Percentiles rank a stretch among this genome's conserved stretches.
phyloP scores from a whole-genome alignment of 2,888 invertebrate genomes.

The Odontocerum albicorne region DNA sequence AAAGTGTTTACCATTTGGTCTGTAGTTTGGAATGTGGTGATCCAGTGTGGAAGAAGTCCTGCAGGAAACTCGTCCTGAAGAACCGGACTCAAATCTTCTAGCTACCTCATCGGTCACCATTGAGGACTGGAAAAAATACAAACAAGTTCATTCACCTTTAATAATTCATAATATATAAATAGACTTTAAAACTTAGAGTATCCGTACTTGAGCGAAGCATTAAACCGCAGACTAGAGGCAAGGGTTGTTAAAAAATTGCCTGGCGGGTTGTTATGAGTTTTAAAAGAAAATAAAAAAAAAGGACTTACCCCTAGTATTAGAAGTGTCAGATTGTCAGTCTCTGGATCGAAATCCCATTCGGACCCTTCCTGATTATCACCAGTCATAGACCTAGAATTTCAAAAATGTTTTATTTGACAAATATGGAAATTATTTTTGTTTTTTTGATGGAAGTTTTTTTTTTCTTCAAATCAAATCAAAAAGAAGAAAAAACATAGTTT shows the following conservation, averaged over 20 bases:
- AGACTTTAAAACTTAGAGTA: too few species aligned
- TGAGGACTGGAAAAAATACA: slow-evolving; percentile 38
- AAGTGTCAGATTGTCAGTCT: slow-evolving; percentile 78
- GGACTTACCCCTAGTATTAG: slow-evolving; percentile 74
- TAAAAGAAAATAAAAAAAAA: not conserved
- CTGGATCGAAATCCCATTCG: slow-evolving; percentile 62
- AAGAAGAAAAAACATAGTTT: too few species aligned
- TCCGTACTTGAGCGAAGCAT: too few species aligned
- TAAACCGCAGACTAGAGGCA: too few species aligned
- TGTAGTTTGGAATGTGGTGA: slow-evolving; percentile 62
- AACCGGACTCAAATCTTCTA: slow-evolving; percentile 28
- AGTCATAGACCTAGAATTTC: slow-evolving; percentile 34
- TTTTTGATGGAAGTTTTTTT: too few species aligned
- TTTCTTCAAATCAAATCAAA: too few species aligned
- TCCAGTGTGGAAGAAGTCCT: slow-evolving; percentile 30
- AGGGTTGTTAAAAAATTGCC: too few species aligned
- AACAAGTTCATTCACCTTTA: too few species aligned
- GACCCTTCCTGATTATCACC: slow-evolving; percentile 32
- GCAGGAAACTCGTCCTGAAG: slow-evolving; percentile 29
- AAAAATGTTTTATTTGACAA: too few species aligned
- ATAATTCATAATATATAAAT: too few species aligned
- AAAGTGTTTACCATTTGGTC: slow-evolving; percentile 86
- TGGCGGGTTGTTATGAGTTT: too few species aligned
- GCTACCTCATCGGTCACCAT: slow-evolving; percentile 42
- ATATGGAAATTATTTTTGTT: too few species aligned